Percentiles rank a stretch among this genome's conserved stretches.
These are phyloP conservation scores for Alosa alosa DNA, from an alignment of 2,113 vertebrate genomes.

Conservation along the genomic window DNA sequence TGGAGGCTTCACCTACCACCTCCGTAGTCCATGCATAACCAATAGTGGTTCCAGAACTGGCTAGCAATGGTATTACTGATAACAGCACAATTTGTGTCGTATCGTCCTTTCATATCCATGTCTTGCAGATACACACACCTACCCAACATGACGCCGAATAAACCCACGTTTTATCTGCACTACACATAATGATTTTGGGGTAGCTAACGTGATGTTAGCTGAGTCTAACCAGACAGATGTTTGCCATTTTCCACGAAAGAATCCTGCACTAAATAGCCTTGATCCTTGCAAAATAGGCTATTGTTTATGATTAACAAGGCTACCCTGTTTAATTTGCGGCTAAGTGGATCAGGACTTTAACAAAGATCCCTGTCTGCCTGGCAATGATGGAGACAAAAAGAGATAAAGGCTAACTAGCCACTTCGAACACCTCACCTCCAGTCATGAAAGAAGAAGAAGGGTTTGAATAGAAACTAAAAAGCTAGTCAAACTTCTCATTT, in stretches of 20 bases:
- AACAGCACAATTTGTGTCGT: neutral
- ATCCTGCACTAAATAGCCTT: neutral
- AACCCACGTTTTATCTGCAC: conserved; percentile 15
- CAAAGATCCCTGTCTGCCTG: neutral
- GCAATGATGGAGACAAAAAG: conserved; percentile 11
- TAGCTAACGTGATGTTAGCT: neutral
- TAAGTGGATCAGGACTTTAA: neutral
- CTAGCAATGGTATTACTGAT: neutral
- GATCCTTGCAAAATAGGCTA: neutral
- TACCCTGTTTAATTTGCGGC: neutral
- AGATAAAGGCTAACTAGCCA: conserved; percentile 9
- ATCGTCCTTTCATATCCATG: neutral
- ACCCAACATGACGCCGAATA: conserved; percentile 9
- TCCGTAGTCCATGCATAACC: neutral
- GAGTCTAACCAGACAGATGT: neutral
- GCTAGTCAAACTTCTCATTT: neutral
- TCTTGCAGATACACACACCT: conserved; percentile 25
- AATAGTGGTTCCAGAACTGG: neutral
- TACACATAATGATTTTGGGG: neutral
- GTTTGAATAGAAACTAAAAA: neutral
- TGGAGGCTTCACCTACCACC: conserved; percentile 6
- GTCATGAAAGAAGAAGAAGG: neutral
- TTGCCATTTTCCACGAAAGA: neutral
- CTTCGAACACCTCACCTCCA: conserved; percentile 1
- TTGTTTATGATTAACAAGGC: neutral